Conservation (phyloP, 2,797 vertebrate species). For the Microchirus variegatus region DNA sequence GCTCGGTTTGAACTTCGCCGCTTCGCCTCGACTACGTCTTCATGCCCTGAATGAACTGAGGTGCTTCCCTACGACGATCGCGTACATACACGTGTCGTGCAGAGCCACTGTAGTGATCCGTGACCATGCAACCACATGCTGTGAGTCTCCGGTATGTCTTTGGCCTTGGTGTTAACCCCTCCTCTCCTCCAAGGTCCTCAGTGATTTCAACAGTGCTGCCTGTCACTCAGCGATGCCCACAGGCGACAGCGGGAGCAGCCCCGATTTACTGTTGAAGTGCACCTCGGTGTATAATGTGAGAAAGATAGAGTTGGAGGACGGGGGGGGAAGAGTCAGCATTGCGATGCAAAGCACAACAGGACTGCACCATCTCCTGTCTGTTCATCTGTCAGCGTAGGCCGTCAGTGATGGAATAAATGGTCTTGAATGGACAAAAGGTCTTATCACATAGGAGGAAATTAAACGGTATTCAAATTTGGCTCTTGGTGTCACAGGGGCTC, state of each 20-base stretch:
- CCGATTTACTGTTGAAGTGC: constrained; percentile 43
- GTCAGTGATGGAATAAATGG: constrained; percentile 50
- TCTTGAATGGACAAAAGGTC: constrained; percentile 63
- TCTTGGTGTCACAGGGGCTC: constrained; percentile 34
- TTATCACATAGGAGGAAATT: constrained; percentile 73
- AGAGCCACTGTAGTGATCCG: constrained; percentile 15
- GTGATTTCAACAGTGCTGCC: constrained; percentile 29
- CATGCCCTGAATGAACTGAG: no score
- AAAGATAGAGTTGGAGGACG: constrained; percentile 6
- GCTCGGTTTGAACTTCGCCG: no score
- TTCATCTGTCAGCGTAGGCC: constrained; percentile 47
- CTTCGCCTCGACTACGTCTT: no score
- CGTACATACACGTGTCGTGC: neutral
- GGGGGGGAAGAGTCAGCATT: constrained; percentile 48
- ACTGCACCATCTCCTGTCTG: constrained; percentile 35
- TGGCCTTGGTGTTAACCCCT: constrained; percentile 39
- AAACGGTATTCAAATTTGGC: constrained; percentile 62
- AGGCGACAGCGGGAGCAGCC: constrained; percentile 55
- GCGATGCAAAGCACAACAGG: constrained; percentile 54
- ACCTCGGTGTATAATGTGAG: constrained; percentile 43
- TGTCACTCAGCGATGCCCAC: constrained; percentile 39
- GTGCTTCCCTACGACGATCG: no score
- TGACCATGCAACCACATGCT: constrained; percentile 32
- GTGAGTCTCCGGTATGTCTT: constrained; percentile 29
- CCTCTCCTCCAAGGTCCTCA: constrained; percentile 22